Base-by-base conservation (phyloP, 1,140 invertebrate genomes). In the Tribolium castaneum region DNA sequence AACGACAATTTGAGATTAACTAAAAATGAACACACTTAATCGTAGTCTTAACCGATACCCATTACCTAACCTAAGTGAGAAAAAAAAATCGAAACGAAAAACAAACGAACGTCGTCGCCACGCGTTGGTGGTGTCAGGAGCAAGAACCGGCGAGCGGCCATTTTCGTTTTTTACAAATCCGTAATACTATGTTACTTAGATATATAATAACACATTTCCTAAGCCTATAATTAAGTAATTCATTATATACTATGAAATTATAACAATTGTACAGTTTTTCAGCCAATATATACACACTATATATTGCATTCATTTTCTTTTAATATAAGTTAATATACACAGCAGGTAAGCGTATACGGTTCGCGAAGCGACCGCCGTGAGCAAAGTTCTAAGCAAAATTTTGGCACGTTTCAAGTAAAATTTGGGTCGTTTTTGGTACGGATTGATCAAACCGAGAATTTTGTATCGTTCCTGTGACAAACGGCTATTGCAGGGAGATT, bases 221-320 rank as follows among this genome's bases (percentile, higher is more conserved):
- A 83, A 75, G 39, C 78, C 76, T 49, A 66, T 76, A 81, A 70
- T 78, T 81, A 79, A 76, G 76, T 80, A 75, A 74, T 72, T 80
- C 72, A 70, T 75, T 83, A 85, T 85, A 85, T 85, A 84, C 84
- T 85, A 85, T 86, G 84, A 86, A 86, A 86, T 85, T 78, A 86
- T 86, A 86, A 86, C 85, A 86, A 84, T 85, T 86, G 85, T 86
- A 86, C 85, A 85, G 80, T 82, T 84, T 52, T 71, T 84, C 83
- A 84, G 84, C 84, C 83, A 78, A 84, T 85, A 85, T 85, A 85
- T 81, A 85, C 82, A 84, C 72, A 83, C 75, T 75, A 73, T 79
- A 83, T 85, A 85, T 85, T 85, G 84, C 85, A 84, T 86, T 86
- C 59, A 56, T 74, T 78, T 73, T 16, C n/a, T 49, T 59, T 78